Conservation (phyloP, 2,888 invertebrate genomes). For the Cancer borealis region DNA sequence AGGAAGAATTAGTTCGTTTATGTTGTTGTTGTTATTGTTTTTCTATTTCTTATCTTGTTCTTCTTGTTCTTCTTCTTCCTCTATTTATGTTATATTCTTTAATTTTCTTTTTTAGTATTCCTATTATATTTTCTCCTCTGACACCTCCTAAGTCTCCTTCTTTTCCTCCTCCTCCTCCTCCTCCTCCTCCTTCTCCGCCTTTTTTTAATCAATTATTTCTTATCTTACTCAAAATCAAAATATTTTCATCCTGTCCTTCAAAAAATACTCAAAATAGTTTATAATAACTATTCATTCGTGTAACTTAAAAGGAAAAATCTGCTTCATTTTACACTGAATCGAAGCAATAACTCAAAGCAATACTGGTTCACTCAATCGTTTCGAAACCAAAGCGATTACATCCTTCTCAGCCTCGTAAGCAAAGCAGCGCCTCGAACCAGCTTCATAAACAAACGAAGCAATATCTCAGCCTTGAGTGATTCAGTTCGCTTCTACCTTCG, state of each 20-base stretch:
- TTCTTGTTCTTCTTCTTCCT: neutral
- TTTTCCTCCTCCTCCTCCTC: slow-evolving; percentile 35
- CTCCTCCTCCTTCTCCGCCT: neutral
- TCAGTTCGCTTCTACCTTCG: neutral
- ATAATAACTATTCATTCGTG: neutral
- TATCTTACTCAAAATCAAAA: neutral
- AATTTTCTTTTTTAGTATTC: neutral
- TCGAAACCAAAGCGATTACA: neutral
- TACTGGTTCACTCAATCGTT: neutral
- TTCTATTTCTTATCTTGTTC: neutral
- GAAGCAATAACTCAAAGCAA: neutral
- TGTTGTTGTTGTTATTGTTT: neutral
- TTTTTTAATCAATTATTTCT: neutral
- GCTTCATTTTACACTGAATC: neutral
- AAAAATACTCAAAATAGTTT: neutral
- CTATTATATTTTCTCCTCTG: neutral
- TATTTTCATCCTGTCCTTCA: neutral
- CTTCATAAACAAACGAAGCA: slow-evolving; percentile 37
- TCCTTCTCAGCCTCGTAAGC: neutral
- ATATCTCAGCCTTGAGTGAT: slow-evolving; percentile 22
- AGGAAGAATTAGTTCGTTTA: too few species aligned
- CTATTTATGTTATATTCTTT: neutral
- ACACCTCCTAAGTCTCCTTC: neutral
- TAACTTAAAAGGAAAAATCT: neutral
- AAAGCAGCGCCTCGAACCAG: neutral